A percentile compares a stretch with the other conserved stretches of the same genome.
These are phyloP conservation scores for Fissipunctia ypsillon DNA, from an alignment of 2,888 invertebrate genomes.

Conservation along the genomic window DNA sequence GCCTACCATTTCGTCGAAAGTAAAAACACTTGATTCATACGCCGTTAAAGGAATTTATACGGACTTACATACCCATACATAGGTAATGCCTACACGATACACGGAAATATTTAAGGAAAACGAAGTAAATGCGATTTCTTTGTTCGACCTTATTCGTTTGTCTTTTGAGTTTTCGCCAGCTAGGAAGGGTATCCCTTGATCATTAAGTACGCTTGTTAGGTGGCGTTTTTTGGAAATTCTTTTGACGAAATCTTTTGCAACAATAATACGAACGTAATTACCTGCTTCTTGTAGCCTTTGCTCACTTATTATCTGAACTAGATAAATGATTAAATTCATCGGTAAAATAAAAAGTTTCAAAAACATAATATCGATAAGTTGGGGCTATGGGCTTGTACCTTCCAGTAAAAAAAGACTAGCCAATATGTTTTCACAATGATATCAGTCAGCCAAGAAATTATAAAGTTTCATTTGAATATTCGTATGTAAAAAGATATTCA, in stretches of 20 bases:
- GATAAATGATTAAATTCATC: neutral
- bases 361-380: neutral
- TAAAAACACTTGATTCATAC: constrained; percentile 60
- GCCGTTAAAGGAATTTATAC: constrained; percentile 61
- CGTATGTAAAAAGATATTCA: constrained; percentile 22
- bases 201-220: constrained; percentile 86
- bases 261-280: constrained; percentile 49
- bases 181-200: constrained; percentile 79
- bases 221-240: constrained; percentile 72
- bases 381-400: neutral
- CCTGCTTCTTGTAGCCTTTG: constrained; percentile 30
- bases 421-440: constrained; percentile 12
- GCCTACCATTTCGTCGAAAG: constrained; percentile 39
- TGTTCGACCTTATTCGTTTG: constrained; percentile 81
- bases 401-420: neutral
- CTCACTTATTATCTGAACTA: constrained; percentile 46
- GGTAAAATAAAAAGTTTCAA: neutral
- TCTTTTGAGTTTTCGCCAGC: constrained; percentile 83
- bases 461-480: constrained; percentile 11
- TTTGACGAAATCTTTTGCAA: constrained; percentile 64
- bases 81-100: constrained; percentile 61
- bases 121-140: constrained; percentile 78
- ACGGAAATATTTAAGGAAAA: constrained; percentile 76
- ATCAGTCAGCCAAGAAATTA: neutral
- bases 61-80: constrained; percentile 54